Base-by-base conservation (phyloP, 2,888 invertebrate genomes). In the Drosophila mimica region DNA sequence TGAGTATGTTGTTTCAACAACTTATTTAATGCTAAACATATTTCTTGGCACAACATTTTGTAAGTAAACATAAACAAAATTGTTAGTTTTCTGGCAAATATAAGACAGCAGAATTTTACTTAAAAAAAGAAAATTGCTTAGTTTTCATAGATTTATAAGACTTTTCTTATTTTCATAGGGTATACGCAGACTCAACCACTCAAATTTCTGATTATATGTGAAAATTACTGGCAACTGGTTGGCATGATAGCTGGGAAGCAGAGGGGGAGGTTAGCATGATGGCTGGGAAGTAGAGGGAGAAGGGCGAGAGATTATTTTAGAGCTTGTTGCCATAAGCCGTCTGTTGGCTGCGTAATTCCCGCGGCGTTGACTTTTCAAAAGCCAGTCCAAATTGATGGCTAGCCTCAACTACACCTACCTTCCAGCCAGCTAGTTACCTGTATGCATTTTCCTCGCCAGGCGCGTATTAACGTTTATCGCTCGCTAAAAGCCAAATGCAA, bases 401-500 rank as follows among this genome's bases (percentile, higher is more conserved):
- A 72, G 78, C 71, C 86, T 68, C 86, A 80, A 62, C 59, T 64
- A 48, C 80, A 43, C 34, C 15, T 28, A 8, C 17, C 17, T 17
- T 5, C 28, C 28, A 1, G 25, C 34, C 38, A 4, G 25, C 20
- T 3, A 25, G 25, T 2, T 15, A 64, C 5, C 46, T 40, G 38
- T 40, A 52, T 34, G 38, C 54, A 36, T 33, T 17, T 54, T 8
- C 3, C 40, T 13, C 17, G 13, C 11, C 38, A 9, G 36, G 28
- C 46, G 40, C 38, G 33, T 43, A 31, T 60, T 30, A 30, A 20
- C 48, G 34, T 48, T 46, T 46, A 63, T 51, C 64, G 58, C 52
- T 67, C 28, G 70, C 81, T 83, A 78, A 84, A 84, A 87, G 88
- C 84, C 72, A 56, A 76, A 89, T 88, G 82, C 74, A 89, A 84